These are phyloP conservation scores for Epizoanthus rinbou DNA, from an alignment of 92 coral and sea anemone species.

Conservation along the genomic window DNA sequence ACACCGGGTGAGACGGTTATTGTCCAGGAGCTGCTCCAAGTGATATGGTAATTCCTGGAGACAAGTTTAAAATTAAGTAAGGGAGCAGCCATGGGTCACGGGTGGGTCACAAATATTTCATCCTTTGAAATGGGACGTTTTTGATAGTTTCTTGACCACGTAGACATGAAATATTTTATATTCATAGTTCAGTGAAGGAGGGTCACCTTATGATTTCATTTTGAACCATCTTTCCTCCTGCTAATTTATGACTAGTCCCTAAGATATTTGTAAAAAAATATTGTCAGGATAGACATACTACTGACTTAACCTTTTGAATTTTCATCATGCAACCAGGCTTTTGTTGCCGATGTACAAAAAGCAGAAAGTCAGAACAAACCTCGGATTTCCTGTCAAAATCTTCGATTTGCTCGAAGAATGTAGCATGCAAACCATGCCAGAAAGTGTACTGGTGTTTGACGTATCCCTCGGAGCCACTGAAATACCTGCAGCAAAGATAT, in stretches of 20 bases:
- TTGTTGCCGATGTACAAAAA: neutral
- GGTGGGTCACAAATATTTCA: neutral
- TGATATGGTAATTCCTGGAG: conserved; percentile 92
- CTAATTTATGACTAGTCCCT: too few species aligned
- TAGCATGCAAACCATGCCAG: conserved; percentile 97
- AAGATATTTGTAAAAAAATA: too few species aligned
- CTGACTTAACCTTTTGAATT: too few species aligned
- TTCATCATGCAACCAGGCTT: neutral
- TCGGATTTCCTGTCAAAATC: conserved; percentile 97
- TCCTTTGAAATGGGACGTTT: too few species aligned
- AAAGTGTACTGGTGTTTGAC: conserved; percentile 88
- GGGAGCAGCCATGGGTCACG: neutral
- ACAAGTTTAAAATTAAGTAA: too few species aligned
- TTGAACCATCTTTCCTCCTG: too few species aligned
- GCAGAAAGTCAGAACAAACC: conserved; percentile 47
- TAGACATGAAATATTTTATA: too few species aligned
- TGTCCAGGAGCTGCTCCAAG: conserved; percentile 92
- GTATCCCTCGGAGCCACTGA: conserved; percentile 78
- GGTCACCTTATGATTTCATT: too few species aligned
- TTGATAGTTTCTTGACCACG: too few species aligned
- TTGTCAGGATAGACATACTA: too few species aligned
- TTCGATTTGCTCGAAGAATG: conserved; percentile 88
- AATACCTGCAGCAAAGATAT: conserved; percentile 59
- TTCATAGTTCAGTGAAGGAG: too few species aligned
- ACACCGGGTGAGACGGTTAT: conserved; percentile 90